These are phyloP conservation scores for Corvus hawaiiensis DNA, from an alignment of 2,113 vertebrate species.

Conservation along the genomic window DNA sequence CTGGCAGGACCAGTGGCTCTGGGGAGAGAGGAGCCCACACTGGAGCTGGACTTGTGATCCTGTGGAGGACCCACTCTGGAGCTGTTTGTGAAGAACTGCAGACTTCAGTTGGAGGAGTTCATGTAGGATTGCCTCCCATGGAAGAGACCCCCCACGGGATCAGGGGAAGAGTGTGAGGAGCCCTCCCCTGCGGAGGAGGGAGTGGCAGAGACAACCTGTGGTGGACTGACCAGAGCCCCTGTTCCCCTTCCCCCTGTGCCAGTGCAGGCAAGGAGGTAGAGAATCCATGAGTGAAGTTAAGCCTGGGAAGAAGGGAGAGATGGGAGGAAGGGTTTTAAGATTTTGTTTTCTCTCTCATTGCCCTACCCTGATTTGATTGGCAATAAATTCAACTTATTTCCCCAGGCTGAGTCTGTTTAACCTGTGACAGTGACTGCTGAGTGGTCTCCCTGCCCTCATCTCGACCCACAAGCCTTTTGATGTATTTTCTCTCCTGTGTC, in stretches of 20 bases:
- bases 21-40: background rate
- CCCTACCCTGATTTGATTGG: background rate
- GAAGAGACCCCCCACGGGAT: fast-evolving
- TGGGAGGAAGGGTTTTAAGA: background rate
- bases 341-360: background rate
- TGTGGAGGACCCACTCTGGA: background rate
- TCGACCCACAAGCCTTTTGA: background rate
- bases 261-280: background rate
- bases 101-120: background rate
- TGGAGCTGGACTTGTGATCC: background rate
- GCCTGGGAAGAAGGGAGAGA: background rate
- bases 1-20: background rate
- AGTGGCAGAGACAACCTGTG: background rate
- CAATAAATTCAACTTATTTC: background rate
- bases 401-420: background rate
- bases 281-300: background rate
- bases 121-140: background rate
- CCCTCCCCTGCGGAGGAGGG: background rate
- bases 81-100: background rate
- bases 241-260: background rate
- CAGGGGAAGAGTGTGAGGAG: background rate
- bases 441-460: background rate
- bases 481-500: background rate
- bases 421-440: background rate
- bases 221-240: too few species aligned